Evolutionary conservation across 1,140 invertebrate species (phyloP).

Genomic region (Magallana gigas): DNA sequence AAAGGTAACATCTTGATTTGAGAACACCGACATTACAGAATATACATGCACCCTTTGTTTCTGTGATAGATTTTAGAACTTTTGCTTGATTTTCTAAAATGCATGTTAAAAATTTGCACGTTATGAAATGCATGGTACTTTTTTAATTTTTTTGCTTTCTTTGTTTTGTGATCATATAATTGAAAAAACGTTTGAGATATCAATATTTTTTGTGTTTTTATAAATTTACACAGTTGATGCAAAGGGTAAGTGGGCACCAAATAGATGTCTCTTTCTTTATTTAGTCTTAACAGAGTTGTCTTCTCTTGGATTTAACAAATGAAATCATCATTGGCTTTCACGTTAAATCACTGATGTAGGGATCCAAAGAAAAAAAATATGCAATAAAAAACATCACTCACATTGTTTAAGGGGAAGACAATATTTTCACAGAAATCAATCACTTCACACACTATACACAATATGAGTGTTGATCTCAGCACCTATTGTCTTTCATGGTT

Average conservation of each 20-base stretch:
- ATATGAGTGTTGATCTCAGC: too few relatives aligned
- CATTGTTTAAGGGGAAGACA: too few relatives aligned
- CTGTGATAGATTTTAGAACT: neutral
- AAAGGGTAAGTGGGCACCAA: constrained; percentile 14
- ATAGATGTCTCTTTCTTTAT: neutral
- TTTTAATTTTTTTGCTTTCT: too few relatives aligned
- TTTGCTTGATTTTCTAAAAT: too few relatives aligned
- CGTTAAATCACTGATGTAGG: neutral
- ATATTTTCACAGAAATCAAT: too few relatives aligned
- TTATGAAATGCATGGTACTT: too few relatives aligned
- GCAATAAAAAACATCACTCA: neutral
- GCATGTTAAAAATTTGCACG: too few relatives aligned
- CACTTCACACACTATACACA: too few relatives aligned
- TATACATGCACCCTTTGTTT: constrained; percentile 6
- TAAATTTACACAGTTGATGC: neutral
- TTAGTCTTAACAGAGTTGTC: constrained; percentile 26
- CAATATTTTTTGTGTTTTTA: neutral
- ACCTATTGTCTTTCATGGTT: neutral
- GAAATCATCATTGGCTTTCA: constrained; percentile 1
- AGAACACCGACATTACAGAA: neutral
- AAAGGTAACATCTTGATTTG: constrained; percentile 58
- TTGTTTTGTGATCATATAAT: too few relatives aligned
- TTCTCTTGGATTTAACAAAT: constrained; percentile 2
- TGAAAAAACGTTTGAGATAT: too few relatives aligned
- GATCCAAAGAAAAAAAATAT: neutral